A percentile compares a stretch with the other conserved stretches of the same genome.
These are phyloP conservation scores for Psittacula derbiana DNA, from an alignment of 2,797 vertebrate genomes.

Conservation along the genomic window DNA sequence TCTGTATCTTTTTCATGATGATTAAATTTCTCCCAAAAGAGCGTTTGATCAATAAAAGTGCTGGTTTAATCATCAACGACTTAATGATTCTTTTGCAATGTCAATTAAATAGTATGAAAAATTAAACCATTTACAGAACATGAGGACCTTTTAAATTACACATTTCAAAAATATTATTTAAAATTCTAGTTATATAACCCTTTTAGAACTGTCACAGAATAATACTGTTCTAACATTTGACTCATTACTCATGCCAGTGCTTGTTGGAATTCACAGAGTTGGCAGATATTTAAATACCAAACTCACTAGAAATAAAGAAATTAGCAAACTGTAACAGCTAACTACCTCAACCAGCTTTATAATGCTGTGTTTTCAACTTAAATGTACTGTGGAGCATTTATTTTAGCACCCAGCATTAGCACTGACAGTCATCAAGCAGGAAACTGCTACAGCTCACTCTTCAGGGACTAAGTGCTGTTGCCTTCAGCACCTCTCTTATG, in stretches of 20 bases:
- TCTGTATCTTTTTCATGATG: neutral
- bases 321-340: slow-evolving; percentile 52
- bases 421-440: neutral
- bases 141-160: slow-evolving; percentile 73
- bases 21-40: slow-evolving; percentile 50
- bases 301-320: slow-evolving; percentile 63
- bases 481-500: slow-evolving; percentile 2
- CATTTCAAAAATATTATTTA: slow-evolving; percentile 63
- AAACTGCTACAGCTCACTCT: neutral
- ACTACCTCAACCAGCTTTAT: slow-evolving; percentile 40
- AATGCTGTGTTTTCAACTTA: neutral
- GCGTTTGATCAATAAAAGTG: slow-evolving; percentile 40
- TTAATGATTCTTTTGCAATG: slow-evolving; percentile 45
- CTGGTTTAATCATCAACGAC: slow-evolving; percentile 36
- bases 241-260: slow-evolving; percentile 70
- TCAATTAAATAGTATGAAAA: slow-evolving; percentile 62
- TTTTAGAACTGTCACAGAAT: slow-evolving; percentile 73
- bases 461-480: neutral
- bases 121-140: slow-evolving; percentile 57
- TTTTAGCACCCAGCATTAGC: slow-evolving; percentile 18
- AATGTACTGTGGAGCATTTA: neutral
- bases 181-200: slow-evolving; percentile 65
- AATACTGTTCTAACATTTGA: slow-evolving; percentile 70
- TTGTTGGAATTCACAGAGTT: slow-evolving; percentile 68
- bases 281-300: slow-evolving; percentile 73